Percentiles rank a stretch among this genome's conserved stretches.
These are phyloP conservation scores for Chrysochloris asiatica DNA, from an alignment of 2,113 vertebrate genomes.

Conservation along the genomic window DNA sequence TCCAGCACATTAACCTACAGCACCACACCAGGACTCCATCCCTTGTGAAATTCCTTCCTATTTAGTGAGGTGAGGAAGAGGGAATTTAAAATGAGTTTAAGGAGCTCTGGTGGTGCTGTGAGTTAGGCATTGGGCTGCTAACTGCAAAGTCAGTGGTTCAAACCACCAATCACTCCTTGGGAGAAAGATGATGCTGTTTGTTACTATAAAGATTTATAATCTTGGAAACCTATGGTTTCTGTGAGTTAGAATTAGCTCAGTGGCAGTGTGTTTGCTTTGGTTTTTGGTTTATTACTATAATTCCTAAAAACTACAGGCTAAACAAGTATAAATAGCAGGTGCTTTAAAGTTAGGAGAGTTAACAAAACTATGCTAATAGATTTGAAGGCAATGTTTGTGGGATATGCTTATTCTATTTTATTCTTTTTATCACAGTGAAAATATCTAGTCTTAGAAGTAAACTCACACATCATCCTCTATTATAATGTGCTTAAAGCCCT, in stretches of 20 bases:
- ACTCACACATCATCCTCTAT: background rate
- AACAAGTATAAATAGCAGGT: slow-evolving; percentile 27
- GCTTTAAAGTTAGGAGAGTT: slow-evolving; percentile 19
- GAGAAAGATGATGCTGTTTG: too few species aligned
- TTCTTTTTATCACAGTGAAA: slow-evolving; percentile 1
- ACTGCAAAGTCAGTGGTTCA: too few species aligned
- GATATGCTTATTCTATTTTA: background rate
- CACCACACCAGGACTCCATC: too few species aligned
- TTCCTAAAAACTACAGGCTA: slow-evolving; percentile 26
- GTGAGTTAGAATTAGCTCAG: too few species aligned
- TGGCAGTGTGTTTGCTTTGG: too few species aligned
- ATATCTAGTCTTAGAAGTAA: slow-evolving; percentile 14
- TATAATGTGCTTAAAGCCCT: background rate
- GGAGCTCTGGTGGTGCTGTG: too few species aligned
- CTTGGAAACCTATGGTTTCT: too few species aligned
- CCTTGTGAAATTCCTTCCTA: slow-evolving; percentile 17
- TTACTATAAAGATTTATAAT: too few species aligned
- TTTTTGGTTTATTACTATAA: background rate
- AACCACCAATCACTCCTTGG: too few species aligned
- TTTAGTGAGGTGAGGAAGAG: background rate
- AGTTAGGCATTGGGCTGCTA: too few species aligned
- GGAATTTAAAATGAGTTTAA: background rate
- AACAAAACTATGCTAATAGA: slow-evolving; percentile 5
- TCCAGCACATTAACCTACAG: too few species aligned
- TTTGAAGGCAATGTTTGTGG: background rate